Evolutionary conservation across 2,797 vertebrate species (phyloP), one percentile per base, ranked within the genome.

Genomic region (Oceanodroma leucorhoa): DNA sequence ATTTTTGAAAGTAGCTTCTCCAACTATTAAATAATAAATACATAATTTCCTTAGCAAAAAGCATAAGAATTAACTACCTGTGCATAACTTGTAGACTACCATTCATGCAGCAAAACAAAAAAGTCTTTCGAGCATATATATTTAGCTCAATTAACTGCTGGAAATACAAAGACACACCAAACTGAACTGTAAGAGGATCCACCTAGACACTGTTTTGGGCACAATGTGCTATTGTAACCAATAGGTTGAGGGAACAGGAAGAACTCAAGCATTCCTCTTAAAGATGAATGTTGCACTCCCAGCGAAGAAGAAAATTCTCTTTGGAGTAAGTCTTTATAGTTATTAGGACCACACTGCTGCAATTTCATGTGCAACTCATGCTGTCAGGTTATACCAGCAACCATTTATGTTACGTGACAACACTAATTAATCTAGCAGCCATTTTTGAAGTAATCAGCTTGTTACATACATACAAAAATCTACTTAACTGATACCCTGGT

Each of bases 321-420:
- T 30, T 32, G 40, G n/a, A 60, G 3, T 41, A 70, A 67, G 38
- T 43, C 79, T 36, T 70, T 24, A n/a, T 24, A 62, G 40, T 51
- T 51, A 77, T 9, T 36, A 41, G 40, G 27, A 75, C 9, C 27
- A 76, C 21, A 29, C 6, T 43, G 22, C 23, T 83, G n/a, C 43
- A 66, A 45, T 17, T 55, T 61, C 67, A 45, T 0, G 3, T 46
- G 32, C 34, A 89, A 66, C 22, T 65, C 62, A 57, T 4, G 27
- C 54, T 65, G 22, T 43, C 46, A 70, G 43, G 10, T 38, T 70
- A 51, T 10, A 79, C 14, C 45, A 82, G 48, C 26, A 48, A 40
- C n/a, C n/a, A 9, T 34, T 67, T 75, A 20, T 3, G 30, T 30
- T 43, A 87, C 0, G 0, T 34, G 38, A 58, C 27, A 67, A 20